Percentiles rank a stretch among this genome's conserved stretches.
Evolutionary conservation across 2,113 vertebrate genomes (phyloP).

Genomic region (Colossoma macropomum): DNA sequence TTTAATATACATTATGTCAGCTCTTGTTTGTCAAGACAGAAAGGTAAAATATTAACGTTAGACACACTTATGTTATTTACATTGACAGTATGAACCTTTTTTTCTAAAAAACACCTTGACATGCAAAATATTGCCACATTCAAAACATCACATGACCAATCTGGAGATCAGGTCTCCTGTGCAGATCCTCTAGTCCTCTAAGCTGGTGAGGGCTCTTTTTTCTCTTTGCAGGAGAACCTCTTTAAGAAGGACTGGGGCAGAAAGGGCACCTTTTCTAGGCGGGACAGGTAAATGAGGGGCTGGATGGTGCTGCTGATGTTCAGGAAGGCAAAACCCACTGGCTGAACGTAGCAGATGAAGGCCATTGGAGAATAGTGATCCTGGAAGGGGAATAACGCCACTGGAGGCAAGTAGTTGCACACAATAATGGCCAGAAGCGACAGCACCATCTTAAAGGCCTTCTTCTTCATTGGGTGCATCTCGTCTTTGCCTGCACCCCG

Average conservation of each 20-base stretch:
- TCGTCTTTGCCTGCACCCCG: slow-evolving; percentile 69
- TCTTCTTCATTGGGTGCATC: slow-evolving; percentile 82
- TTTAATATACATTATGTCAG: no score
- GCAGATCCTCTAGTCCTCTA: slow-evolving; percentile 30
- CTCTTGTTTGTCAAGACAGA: no score
- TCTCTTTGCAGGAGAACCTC: slow-evolving; percentile 55
- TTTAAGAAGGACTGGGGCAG: slow-evolving; percentile 56
- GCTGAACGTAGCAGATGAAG: slow-evolving; percentile 78
- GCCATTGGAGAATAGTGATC: slow-evolving; percentile 64
- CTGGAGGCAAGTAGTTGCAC: slow-evolving; percentile 77
- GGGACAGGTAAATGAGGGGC: slow-evolving; percentile 73
- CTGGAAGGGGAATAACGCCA: slow-evolving; percentile 77
- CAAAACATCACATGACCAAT: not conserved
- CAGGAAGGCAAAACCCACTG: slow-evolving; percentile 73
- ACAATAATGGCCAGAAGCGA: slow-evolving; percentile 75
- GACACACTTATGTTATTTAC: no score
- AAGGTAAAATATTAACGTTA: no score
- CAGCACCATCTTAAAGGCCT: slow-evolving; percentile 77
- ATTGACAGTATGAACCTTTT: no score
- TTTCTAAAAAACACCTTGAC: not conserved
- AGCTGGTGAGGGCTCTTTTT: slow-evolving; percentile 4
- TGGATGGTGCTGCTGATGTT: slow-evolving; percentile 81
- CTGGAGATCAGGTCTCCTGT: not conserved
- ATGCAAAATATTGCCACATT: not conserved
- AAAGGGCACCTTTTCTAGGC: slow-evolving; percentile 74